Percentiles rank a stretch among this genome's conserved stretches.
These are phyloP conservation scores for Salvelinus namaycush DNA, from an alignment of 2,113 vertebrate genomes.

Conservation along the genomic window DNA sequence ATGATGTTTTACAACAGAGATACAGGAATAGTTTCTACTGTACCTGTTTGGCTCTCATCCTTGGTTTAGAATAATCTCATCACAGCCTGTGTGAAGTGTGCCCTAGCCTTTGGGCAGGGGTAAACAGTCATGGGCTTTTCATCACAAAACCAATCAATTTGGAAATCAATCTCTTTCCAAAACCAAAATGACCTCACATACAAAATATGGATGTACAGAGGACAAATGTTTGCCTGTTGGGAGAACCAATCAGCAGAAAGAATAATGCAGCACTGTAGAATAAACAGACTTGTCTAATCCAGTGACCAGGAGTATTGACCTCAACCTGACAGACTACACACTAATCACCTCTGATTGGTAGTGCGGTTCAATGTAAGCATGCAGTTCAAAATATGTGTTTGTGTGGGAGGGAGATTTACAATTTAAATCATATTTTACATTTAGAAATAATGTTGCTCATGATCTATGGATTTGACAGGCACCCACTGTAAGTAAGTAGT, in stretches of 20 bases:
- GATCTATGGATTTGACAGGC: no score
- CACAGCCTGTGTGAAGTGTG: neutral
- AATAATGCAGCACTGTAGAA: neutral
- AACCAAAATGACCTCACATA: neutral
- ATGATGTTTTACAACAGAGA: neutral
- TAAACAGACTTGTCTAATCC: neutral
- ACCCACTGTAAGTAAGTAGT: no score
- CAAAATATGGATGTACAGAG: neutral
- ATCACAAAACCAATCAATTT: slow-evolving; percentile 13
- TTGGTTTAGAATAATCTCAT: neutral
- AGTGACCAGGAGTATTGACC: neutral
- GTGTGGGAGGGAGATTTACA: no score
- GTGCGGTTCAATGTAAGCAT: no score
- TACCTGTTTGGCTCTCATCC: neutral
- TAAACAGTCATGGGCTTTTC: neutral
- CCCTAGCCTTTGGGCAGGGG: neutral
- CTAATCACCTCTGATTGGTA: no score
- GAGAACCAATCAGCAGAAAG: neutral
- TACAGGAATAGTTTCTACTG: neutral
- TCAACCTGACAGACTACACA: neutral
- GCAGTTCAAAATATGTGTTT: no score
- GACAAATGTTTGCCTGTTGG: neutral
- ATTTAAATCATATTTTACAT: no score
- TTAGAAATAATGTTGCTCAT: no score
- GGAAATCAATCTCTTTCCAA: slow-evolving; percentile 3